Percentiles rank a stretch among this genome's conserved stretches.
These are phyloP conservation scores for Hyperoodon ampullatus DNA, from an alignment of 2,113 vertebrate species.

Conservation along the genomic window DNA sequence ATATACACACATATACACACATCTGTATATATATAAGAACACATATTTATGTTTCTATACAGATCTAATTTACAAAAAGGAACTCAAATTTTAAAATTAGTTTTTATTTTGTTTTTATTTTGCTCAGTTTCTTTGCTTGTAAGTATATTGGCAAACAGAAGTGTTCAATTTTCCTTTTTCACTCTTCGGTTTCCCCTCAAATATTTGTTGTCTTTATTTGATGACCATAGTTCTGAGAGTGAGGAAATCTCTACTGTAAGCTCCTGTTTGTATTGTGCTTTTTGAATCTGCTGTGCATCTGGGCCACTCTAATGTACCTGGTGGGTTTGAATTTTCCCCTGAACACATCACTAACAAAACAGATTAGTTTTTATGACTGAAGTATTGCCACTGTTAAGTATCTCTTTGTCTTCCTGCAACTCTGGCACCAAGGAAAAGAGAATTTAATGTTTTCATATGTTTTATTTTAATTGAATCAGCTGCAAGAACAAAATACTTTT, in stretches of 20 bases:
- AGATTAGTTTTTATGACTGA: slow-evolving; percentile 16
- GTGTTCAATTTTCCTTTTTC: neutral
- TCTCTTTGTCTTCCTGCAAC: slow-evolving; percentile 31
- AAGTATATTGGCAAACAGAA: neutral
- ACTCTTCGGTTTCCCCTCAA: neutral
- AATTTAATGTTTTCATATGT: slow-evolving; percentile 52
- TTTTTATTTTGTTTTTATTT: neutral
- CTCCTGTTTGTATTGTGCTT: neutral
- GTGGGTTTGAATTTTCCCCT: slow-evolving; percentile 18
- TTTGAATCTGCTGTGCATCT: neutral
- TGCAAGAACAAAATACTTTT: slow-evolving; percentile 38
- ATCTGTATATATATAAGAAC: neutral
- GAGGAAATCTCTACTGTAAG: neutral
- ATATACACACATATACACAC: neutral
- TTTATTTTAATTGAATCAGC: slow-evolving; percentile 66
- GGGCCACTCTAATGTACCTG: neutral
- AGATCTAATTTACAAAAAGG: neutral
- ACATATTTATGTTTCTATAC: neutral
- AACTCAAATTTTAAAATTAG: neutral
- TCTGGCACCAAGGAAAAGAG: slow-evolving; percentile 21
- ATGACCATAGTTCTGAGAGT: neutral
- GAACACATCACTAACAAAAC: neutral
- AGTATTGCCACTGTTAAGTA: neutral
- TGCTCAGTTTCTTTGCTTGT: neutral
- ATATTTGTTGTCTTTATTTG: slow-evolving; percentile 1